These are phyloP conservation scores for Zoanthus sociatus DNA, from an alignment of 92 coral and sea anemone species.

Conservation along the genomic window DNA sequence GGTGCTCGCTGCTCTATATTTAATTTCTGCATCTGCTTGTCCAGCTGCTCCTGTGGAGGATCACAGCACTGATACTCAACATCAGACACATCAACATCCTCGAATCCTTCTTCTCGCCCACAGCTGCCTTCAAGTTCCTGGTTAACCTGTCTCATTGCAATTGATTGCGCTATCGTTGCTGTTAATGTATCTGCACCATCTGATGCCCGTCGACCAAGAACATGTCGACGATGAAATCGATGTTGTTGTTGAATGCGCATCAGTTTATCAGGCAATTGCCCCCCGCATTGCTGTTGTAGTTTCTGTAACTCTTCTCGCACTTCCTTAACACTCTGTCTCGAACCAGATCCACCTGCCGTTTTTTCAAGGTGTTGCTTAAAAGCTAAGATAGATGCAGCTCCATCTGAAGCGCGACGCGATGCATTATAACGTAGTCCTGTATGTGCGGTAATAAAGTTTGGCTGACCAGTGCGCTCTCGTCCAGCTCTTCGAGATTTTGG, in stretches of 20 bases:
- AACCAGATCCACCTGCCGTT: slow-evolving; percentile 72
- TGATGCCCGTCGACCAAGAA: slow-evolving; percentile 88
- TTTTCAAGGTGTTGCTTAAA: slow-evolving; percentile 97
- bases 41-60: slow-evolving; percentile 85
- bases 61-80: slow-evolving; percentile 59
- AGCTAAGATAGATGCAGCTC: slow-evolving; percentile 96
- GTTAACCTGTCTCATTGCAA: slow-evolving; percentile 70
- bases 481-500: slow-evolving; percentile 80
- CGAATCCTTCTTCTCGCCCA: slow-evolving; percentile 57
- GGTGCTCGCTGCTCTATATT: slow-evolving; percentile 88
- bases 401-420: slow-evolving; percentile 96
- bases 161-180: slow-evolving; percentile 86
- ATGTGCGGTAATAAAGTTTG: slow-evolving; percentile 81
- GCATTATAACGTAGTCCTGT: slow-evolving; percentile 87
- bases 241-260: slow-evolving; percentile 92
- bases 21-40: slow-evolving; percentile 90
- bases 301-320: slow-evolving; percentile 92
- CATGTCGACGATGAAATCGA: slow-evolving; percentile 77
- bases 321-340: slow-evolving; percentile 88
- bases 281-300: slow-evolving; percentile 89
- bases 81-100: slow-evolving; percentile 62
- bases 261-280: slow-evolving; percentile 82
- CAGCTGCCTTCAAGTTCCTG: slow-evolving; percentile 81
- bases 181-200: slow-evolving; percentile 93
- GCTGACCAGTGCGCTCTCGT: slow-evolving; percentile 83